Evolutionary conservation across 2,888 invertebrate genomes (phyloP), one percentile per base, ranked within the genome.

Genomic region (Eumacrocentrus americanus): DNA sequence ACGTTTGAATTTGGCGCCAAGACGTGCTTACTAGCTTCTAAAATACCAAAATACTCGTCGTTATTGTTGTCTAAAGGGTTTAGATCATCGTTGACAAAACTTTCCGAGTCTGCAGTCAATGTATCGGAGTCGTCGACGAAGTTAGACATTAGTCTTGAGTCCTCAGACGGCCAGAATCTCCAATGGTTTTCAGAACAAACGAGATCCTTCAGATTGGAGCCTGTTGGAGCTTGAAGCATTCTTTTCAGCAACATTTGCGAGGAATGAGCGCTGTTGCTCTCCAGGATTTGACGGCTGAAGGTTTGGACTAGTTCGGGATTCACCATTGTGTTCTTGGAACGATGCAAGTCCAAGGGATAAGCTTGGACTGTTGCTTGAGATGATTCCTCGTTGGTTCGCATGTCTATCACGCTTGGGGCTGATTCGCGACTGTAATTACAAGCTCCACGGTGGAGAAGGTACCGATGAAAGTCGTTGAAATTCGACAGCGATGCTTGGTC

Each of bases 161-260:
- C 29, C 9, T 29, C 29, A 67, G 70, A 70, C 22, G 66, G 58
- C 29, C 68, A 50, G 44, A 70, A 73, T n/a, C n/a, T n/a, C n/a
- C n/a, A n/a, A 25, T 61, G 11, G 1, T 48, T 51, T 20, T 71
- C 70, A 1, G 77, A 76, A 53, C 74, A 73, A 4, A 76, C 78
- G 40, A 79, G 75, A 42, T 75, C 76, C 23, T 75, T 75, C 12
- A 80, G 64, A 67, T 79, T 76, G 2, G 77, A 75, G 14, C 80
- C 80, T 1, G 66, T 70, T 11, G 80, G 80, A 11, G 80, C 80
- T 59, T 80, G 77, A 3, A 80, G 65, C 77, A 80, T 78, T 65
- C 75, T 76, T 60, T 77, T 78, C 1, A 80, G 38, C 9, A 29
- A 29, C 9, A 6, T 29, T 29, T 4, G 29, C 4, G 29, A 29